Evolutionary conservation across 1,140 invertebrate genomes (phyloP).

Genomic region (Drosophila tropicalis): DNA sequence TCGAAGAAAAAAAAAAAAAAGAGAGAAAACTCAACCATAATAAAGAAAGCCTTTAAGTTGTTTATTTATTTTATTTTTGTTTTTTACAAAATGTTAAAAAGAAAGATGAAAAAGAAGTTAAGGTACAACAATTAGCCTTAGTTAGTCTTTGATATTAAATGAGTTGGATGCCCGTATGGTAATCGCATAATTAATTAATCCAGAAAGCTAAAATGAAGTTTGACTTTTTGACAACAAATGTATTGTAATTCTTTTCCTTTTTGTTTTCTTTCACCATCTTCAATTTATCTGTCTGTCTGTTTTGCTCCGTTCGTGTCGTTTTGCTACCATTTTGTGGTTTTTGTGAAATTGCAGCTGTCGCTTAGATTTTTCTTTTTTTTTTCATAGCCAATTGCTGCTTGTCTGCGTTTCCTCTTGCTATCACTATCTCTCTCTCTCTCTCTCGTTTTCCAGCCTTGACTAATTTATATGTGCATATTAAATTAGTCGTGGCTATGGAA

Average conservation of each 20-base stretch:
- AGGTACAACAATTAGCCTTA: no score
- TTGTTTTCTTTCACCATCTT: no score
- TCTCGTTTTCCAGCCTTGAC: conserved; percentile 32
- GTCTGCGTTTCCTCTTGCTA: conserved; percentile 3
- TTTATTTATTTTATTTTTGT: not conserved
- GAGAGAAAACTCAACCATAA: not conserved
- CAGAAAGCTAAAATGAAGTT: not conserved
- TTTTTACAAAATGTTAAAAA: no score
- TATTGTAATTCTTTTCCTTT: conserved; percentile 6
- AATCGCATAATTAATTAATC: conserved; percentile 10
- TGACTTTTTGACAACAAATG: not conserved
- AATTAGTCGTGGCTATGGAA: conserved; percentile 42
- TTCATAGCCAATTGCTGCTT: conserved; percentile 9
- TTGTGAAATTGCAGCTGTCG: conserved; percentile 20
- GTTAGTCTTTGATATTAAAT: no score
- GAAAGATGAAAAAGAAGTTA: no score
- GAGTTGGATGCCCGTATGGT: no score
- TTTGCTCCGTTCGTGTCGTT: not conserved
- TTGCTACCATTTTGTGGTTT: conserved; percentile 12
- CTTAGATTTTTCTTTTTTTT: conserved; percentile 30
- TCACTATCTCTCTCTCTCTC: not conserved
- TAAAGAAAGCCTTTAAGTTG: not conserved
- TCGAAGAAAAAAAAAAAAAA: not conserved
- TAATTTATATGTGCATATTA: conserved; percentile 76
- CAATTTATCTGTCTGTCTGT: not conserved